Evolutionary conservation across 2,888 invertebrate species (phyloP).

Genomic region (Lordiphosa fenestrarum): DNA sequence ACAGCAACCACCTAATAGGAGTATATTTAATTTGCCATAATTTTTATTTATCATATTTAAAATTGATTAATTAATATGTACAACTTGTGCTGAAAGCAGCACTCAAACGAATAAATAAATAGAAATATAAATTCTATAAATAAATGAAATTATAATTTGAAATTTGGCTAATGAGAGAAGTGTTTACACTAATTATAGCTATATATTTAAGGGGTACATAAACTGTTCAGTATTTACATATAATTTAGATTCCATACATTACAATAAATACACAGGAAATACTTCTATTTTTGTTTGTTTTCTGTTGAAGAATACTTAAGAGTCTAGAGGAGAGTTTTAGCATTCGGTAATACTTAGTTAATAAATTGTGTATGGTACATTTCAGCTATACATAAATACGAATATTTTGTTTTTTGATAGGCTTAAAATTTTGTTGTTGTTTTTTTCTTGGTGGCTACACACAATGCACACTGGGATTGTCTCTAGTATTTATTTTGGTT

Average conservation of each 20-base stretch:
- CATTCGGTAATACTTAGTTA: slow-evolving; percentile 42
- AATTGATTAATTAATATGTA: slow-evolving; percentile 30
- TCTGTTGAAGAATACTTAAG: slow-evolving; percentile 42
- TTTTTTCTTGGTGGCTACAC: slow-evolving; percentile 31
- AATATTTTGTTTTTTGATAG: background rate
- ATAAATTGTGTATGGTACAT: slow-evolving; percentile 7
- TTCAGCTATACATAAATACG: no score
- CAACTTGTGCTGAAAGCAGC: slow-evolving; percentile 27
- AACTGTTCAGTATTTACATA: slow-evolving; percentile 46
- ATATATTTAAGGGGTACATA: slow-evolving; percentile 8
- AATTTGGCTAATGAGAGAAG: slow-evolving; percentile 69
- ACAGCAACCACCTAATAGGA: slow-evolving; percentile 69
- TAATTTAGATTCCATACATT: slow-evolving; percentile 38
- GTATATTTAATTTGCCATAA: slow-evolving; percentile 36
- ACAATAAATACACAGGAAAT: slow-evolving; percentile 33
- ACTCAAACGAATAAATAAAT: slow-evolving; percentile 58
- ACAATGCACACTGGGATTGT: slow-evolving; percentile 69
- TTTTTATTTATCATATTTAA: slow-evolving; percentile 4
- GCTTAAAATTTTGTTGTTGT: slow-evolving; percentile 6
- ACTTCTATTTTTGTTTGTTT: slow-evolving; percentile 16
- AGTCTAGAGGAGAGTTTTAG: slow-evolving; percentile 25
- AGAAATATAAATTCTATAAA: slow-evolving; percentile 35
- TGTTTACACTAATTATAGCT: slow-evolving; percentile 25
- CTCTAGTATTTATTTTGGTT: slow-evolving; percentile 40
- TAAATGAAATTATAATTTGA: slow-evolving; percentile 43